A percentile compares a stretch with the other conserved stretches of the same genome.
Evolutionary conservation across 2,797 vertebrate species (phyloP).

Genomic region (Mormyrus proboscirostris): DNA sequence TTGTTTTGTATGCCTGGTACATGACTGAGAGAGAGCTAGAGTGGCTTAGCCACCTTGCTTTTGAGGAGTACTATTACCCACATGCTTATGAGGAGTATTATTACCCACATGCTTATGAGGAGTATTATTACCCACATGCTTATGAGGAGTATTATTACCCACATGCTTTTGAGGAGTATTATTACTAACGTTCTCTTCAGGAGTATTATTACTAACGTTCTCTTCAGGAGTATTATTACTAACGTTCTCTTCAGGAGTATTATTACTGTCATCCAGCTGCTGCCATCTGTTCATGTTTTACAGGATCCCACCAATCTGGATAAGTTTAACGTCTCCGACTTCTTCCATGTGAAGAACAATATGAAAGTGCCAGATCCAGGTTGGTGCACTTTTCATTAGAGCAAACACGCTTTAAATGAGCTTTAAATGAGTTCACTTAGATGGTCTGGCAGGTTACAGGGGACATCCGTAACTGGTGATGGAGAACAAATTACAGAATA

Average conservation of each 20-base stretch:
- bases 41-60: not conserved
- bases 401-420: not conserved
- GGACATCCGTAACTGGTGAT: not conserved
- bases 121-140: not conserved
- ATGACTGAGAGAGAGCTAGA: not conserved
- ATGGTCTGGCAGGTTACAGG: not conserved
- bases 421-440: not conserved
- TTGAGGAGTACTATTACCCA: not conserved
- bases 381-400: constrained; percentile 35
- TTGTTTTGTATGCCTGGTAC: not conserved
- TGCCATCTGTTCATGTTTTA: not conserved
- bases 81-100: not conserved
- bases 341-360: constrained; percentile 94
- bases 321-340: constrained; percentile 92
- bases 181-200: too few relatives aligned
- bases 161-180: not conserved
- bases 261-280: not conserved
- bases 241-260: not conserved
- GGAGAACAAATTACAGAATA: not conserved
- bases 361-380: constrained; percentile 85
- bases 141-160: not conserved
- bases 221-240: not conserved
- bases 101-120: not conserved
- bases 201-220: too few relatives aligned
- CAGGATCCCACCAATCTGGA: constrained; percentile 94